Evolutionary conservation across 2,888 invertebrate species (phyloP).

Genomic region (Lissocephala sabroskyi): DNA sequence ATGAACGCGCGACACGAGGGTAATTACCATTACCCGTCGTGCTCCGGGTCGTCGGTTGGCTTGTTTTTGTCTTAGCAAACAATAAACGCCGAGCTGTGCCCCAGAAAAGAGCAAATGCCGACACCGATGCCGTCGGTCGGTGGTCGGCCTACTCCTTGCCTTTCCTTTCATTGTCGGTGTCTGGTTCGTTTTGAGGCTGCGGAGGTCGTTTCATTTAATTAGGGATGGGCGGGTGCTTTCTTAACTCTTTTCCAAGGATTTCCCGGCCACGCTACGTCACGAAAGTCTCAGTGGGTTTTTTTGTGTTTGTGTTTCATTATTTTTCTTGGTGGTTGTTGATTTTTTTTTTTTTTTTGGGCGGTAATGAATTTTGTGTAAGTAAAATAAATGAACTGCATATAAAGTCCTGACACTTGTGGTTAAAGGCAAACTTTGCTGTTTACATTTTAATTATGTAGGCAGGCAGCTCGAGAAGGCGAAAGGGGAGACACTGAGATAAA

Average conservation of each 20-base stretch:
- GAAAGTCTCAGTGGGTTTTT: background rate
- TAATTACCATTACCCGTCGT: conserved; percentile 49
- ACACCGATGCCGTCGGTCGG: no score
- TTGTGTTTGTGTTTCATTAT: background rate
- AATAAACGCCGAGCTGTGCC: conserved; percentile 6
- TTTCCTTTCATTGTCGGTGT: conserved; percentile 10
- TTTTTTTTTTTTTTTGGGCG: background rate
- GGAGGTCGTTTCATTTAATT: conserved; percentile 50
- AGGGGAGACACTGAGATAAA: conserved; percentile 18
- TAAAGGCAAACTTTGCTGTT: background rate
- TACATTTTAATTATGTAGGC: no score
- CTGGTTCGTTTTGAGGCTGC: conserved; percentile 28
- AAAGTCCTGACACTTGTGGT: conserved; percentile 57
- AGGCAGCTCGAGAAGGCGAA: background rate
- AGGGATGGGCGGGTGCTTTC: conserved; percentile 18
- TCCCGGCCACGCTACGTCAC: background rate
- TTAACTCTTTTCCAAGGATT: conserved; percentile 39
- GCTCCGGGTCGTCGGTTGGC: conserved; percentile 24
- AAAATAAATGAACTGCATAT: conserved; percentile 42
- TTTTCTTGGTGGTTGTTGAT: background rate
- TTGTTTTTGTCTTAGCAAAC: conserved; percentile 39
- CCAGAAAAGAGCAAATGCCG: no score
- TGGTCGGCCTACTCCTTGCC: conserved; percentile 10
- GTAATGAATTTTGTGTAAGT: conserved; percentile 23
- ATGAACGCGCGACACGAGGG: conserved; percentile 31